Conservation (phyloP, 2,888 invertebrate species). For the Erebia aethiops region DNA sequence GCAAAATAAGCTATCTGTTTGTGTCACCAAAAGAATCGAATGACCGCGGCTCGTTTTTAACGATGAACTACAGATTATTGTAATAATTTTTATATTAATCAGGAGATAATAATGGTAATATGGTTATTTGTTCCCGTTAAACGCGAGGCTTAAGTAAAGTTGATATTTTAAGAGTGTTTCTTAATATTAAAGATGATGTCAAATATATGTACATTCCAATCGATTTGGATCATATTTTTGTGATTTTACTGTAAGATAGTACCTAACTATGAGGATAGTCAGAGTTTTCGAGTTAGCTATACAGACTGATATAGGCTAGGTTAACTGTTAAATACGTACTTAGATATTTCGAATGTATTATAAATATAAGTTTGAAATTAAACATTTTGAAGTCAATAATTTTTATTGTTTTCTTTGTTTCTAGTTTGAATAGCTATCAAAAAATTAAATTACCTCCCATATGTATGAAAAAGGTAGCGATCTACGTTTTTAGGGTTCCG, state of each 20-base stretch:
- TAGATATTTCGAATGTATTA: slow-evolving; percentile 45
- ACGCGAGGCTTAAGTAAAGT: slow-evolving; percentile 2
- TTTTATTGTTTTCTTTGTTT: slow-evolving; percentile 13
- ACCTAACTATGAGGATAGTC: slow-evolving; percentile 15
- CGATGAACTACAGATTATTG: neutral
- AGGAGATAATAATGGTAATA: slow-evolving; percentile 2
- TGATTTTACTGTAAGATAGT: slow-evolving; percentile 35
- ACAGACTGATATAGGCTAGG: slow-evolving; percentile 65
- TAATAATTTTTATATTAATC: slow-evolving; percentile 1
- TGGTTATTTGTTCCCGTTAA: slow-evolving; percentile 5
- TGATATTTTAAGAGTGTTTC: slow-evolving; percentile 30
- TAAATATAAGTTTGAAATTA: slow-evolving; percentile 31
- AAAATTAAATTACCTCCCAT: no score
- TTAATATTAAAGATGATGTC: slow-evolving; percentile 18
- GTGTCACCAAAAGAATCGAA: no score
- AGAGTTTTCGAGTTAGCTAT: slow-evolving; percentile 21
- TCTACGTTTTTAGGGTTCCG: no score
- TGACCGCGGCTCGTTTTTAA: no score
- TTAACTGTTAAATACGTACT: slow-evolving; percentile 47
- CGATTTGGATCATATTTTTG: slow-evolving; percentile 32
- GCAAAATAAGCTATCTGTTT: no score
- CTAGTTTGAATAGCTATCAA: no score
- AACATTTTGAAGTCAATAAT: slow-evolving; percentile 13
- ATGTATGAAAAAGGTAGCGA: no score
- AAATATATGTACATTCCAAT: slow-evolving; percentile 31